phyloP scores from a whole-genome alignment of 37 sponge, comb jelly and placozoan species.

The Tethya wilhelma region DNA sequence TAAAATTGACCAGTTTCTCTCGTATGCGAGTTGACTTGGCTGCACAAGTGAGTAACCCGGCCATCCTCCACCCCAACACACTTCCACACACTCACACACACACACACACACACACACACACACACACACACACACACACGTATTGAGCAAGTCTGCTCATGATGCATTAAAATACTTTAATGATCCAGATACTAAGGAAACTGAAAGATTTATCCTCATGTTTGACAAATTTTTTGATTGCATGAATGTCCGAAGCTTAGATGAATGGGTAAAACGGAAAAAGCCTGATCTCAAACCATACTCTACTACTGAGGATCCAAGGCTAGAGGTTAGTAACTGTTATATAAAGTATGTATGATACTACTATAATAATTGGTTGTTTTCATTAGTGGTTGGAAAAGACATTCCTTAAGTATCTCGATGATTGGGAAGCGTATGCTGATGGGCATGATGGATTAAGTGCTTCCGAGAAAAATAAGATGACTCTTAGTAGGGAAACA shows the following conservation, averaged over 20 bases:
- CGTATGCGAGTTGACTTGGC: no score
- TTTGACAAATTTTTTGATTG: slow-evolving; percentile 59
- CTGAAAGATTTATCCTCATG: slow-evolving; percentile 27
- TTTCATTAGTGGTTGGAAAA: slow-evolving; percentile 3
- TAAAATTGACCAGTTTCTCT: no score
- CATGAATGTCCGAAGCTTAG: slow-evolving; percentile 21
- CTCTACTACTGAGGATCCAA: background rate
- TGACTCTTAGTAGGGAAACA: background rate
- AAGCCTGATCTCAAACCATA: slow-evolving; percentile 38
- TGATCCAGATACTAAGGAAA: background rate
- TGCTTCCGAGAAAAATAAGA: background rate
- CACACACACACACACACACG: background rate
- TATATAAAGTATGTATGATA: background rate
- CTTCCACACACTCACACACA: no score
- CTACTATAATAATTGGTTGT: background rate
- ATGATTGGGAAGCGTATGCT: background rate
- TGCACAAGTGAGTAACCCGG: no score
- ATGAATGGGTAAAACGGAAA: background rate
- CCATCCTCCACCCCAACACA: background rate
- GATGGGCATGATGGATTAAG: background rate
- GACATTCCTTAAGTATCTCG: slow-evolving; percentile 7
- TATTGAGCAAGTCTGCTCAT: slow-evolving; percentile 22
- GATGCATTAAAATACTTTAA: background rate
- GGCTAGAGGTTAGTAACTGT: slow-evolving; percentile 25
- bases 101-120: no score